Percentiles rank a stretch among this genome's conserved stretches.
phyloP scores from a whole-genome alignment of 2,888 invertebrate genomes.

The Pterobdella sp. region DNA sequence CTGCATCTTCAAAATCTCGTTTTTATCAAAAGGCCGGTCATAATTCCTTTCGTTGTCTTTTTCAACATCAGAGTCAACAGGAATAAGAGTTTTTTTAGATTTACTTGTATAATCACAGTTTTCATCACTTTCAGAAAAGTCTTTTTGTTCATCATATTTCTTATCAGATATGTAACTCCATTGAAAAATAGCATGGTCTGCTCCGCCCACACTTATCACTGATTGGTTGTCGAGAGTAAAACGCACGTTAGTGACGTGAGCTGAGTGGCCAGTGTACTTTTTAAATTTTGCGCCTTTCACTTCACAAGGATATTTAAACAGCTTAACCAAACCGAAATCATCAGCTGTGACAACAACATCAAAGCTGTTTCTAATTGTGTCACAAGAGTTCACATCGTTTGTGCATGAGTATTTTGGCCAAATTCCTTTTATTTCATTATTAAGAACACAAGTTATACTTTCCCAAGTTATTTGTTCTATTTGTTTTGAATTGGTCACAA shows the following conservation, averaged over 20 bases:
- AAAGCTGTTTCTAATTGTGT: constrained; percentile 44
- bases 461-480: constrained; percentile 47
- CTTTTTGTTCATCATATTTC: not conserved
- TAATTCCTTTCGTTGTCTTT: constrained; percentile 49
- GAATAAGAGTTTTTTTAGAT: constrained; percentile 25
- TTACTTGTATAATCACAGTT: not conserved
- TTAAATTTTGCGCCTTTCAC: constrained; percentile 52
- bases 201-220: constrained; percentile 52
- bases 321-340: constrained; percentile 51
- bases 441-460: constrained; percentile 50
- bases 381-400: constrained; percentile 50
- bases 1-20: constrained; percentile 45
- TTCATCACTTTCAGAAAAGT: not conserved
- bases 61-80: constrained; percentile 51
- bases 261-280: constrained; percentile 52
- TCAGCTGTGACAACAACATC: constrained; percentile 49
- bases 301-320: constrained; percentile 49
- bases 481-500: constrained; percentile 47
- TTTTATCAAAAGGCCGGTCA: constrained; percentile 45
- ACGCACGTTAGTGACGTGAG: constrained; percentile 52
- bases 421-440: constrained; percentile 49
- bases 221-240: constrained; percentile 49
- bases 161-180: constrained; percentile 45
- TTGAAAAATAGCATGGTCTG: constrained; percentile 52
- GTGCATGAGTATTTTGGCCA: constrained; percentile 52